Base-by-base conservation (phyloP, 2,113 vertebrate genomes). In the Gallinago undulata region DNA sequence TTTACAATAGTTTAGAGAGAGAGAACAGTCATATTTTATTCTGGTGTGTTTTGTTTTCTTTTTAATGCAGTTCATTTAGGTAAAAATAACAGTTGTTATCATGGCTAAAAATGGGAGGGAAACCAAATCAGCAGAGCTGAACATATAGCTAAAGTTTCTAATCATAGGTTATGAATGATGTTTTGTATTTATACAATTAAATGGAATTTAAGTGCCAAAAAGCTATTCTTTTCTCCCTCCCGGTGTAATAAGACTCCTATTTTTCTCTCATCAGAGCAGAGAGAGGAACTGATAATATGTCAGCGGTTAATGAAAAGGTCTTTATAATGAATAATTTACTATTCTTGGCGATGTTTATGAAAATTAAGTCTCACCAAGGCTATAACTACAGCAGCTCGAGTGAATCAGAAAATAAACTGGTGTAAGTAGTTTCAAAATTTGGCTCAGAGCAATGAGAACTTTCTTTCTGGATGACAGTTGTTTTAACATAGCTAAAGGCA, bases 271-370 rank as follows among this genome's bases (percentile, higher is more conserved):
- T 78, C 10, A 59, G 56, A 89, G 59, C 31, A 72, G 45, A 91
- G 23, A 87, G 53, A 84, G 74, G 70, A 90, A 66, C 59, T 82
- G 86, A 66, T 87, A 94, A 72, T 62, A 90, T 78, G 69, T 62
- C 53, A 89, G 53, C 68, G 35, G 69, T 73, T 89, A 97, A 92
- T 93, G 73, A 92, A 95, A 87, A 96, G 77, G 86, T 95, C 94
- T 95, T 79, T 50, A 57, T 96, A 95, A 93, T 94, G 74, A 96
- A 94, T 94, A 96, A 95, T 96, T 93, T 95, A 89, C 89, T 95
- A 92, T 96, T 94, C 92, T 68, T 87, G 76, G 83, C 66, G 60
- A 66, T 73, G 73, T 92, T 94, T 84, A 85, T 91, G 90, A 94
- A 94, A 95, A 95, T 90, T 64, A 64, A 76, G 31, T 84, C 73